These are phyloP conservation scores for Agrypnus murinus DNA, from an alignment of 2,888 invertebrate genomes.

Conservation along the genomic window DNA sequence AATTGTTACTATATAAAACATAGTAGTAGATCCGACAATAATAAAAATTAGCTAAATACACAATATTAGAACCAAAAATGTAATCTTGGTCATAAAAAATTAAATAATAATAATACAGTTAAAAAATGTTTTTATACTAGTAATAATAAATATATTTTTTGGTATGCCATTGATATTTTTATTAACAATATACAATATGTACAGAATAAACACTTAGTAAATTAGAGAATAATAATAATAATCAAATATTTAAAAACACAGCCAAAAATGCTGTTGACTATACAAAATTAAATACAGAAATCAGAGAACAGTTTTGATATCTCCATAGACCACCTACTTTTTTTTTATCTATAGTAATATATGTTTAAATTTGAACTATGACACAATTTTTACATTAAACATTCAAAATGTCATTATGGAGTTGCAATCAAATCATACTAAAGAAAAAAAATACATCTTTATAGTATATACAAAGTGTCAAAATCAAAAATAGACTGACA, in stretches of 20 bases:
- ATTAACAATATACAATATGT: slow-evolving; percentile 62
- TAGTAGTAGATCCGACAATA: too few species aligned
- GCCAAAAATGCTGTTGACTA: slow-evolving; percentile 69
- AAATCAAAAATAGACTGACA: slow-evolving; percentile 27
- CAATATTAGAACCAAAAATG: background rate
- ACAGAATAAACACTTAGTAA: slow-evolving; percentile 58
- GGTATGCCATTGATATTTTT: slow-evolving; percentile 57
- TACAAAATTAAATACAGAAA: slow-evolving; percentile 65
- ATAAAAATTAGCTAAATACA: too few species aligned
- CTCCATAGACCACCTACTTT: slow-evolving; percentile 3
- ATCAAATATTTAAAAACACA: slow-evolving; percentile 65
- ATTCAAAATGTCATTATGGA: background rate
- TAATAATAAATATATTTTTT: slow-evolving; percentile 50
- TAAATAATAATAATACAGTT: too few species aligned
- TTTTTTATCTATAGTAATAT: slow-evolving; percentile 23
- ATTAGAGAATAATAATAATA: slow-evolving; percentile 53
- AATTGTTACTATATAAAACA: too few species aligned
- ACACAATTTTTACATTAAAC: background rate
- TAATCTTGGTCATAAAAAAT: slow-evolving; percentile 34
- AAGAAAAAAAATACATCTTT: background rate
- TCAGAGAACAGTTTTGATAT: slow-evolving; percentile 45
- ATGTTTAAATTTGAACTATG: background rate
- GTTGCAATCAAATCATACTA: background rate
- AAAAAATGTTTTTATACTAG: background rate
- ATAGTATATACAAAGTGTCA: slow-evolving; percentile 15